Evolutionary conservation across 2,888 invertebrate genomes (phyloP), one percentile per base, ranked within the genome.

Genomic region (Volucella inanis): DNA sequence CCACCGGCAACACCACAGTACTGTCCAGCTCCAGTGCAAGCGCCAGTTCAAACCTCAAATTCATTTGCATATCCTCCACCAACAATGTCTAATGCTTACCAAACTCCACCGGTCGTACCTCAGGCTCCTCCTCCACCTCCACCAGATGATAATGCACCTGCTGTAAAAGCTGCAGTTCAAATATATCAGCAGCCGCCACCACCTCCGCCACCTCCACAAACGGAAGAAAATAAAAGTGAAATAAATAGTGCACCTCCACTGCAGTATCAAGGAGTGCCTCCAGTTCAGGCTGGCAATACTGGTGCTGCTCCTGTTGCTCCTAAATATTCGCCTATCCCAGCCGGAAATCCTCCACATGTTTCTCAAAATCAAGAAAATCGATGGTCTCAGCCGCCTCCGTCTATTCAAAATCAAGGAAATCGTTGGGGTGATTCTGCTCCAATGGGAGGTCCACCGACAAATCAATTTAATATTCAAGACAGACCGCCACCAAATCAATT

Each of bases 181-280:
- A 87, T 91, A 68, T 91, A 91, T 55, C 87, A 87, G 22, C 90
- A 91, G 61, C 90, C 90, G 4, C 90, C 90, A 38, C 90, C 90
- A 38, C 89, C 89, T 12, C 88, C 87, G 15, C 84, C 88, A 15
- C 87, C 87, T 10, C 78, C 79, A 1, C 67, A 76, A 47, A 47
- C 45, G 45, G 81, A 81, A n/a, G 68, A 68, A 41, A 43, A 64
- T 10, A 22, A 10, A 9, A n/a, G 8, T 4, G 52, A 52, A 11
- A 72, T 64, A 11, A 59, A 3, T n/a, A 64, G 15, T 54, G 22
- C 6, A 8, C 8, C 39, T 15, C 2, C 31, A 12, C 9, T 1
- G 11, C 47, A 54, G 43, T 41, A 31, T 9, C 47, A 80, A 54
- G 43, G 41, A 9, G 15, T 57, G 39, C 82, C 74, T 49, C 45